Conservation (phyloP, 2,113 vertebrate genomes). For the Ophiodon elongatus region DNA sequence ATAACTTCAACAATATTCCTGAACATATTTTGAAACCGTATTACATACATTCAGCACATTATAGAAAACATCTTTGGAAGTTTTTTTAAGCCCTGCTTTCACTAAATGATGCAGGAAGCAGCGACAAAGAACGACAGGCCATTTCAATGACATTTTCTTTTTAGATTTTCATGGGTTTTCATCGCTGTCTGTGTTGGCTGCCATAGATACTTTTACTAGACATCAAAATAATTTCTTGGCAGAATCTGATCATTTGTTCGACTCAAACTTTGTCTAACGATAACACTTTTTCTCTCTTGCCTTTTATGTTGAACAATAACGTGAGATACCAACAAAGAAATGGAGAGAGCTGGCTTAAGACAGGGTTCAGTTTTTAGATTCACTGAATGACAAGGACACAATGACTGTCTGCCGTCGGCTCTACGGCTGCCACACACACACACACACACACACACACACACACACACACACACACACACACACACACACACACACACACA, state of each 20-base stretch:
- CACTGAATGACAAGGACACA: constrained; percentile 67
- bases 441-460: constrained; percentile 10
- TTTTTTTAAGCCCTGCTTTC: neutral
- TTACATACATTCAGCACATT: neutral
- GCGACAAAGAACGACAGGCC: neutral
- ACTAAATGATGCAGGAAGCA: neutral
- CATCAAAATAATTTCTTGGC: constrained; percentile 2
- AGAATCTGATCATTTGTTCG: constrained; percentile 5
- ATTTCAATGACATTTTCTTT: constrained; percentile 5
- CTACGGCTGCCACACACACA: no score
- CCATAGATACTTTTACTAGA: constrained; percentile 15
- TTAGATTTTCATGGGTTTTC: neutral
- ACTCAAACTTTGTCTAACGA: constrained; percentile 9
- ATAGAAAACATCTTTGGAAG: neutral
- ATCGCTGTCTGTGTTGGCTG: neutral
- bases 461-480: constrained; percentile 19
- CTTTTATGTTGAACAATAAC: constrained; percentile 51
- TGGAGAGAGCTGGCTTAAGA: constrained; percentile 24
- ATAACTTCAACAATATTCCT: neutral
- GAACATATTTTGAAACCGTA: neutral
- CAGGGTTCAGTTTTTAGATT: constrained; percentile 67
- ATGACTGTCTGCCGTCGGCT: constrained; percentile 63
- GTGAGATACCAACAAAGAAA: constrained; percentile 38
- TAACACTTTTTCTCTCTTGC: constrained; percentile 21
- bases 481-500: constrained; percentile 44